Evolutionary conservation across 2,888 invertebrate genomes (phyloP).

Genomic region (Pollenia labialis): DNA sequence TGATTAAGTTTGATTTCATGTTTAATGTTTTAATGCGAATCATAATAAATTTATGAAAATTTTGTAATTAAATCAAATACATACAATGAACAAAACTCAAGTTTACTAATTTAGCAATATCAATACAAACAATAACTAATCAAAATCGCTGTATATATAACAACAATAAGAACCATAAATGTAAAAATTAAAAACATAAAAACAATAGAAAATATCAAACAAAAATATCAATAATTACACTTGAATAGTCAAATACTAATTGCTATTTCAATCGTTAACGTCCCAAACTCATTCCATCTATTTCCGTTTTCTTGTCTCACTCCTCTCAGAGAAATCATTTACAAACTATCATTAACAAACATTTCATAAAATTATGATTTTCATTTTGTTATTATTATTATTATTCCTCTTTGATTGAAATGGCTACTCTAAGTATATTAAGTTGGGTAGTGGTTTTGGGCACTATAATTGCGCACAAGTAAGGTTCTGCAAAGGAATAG

Average conservation of each 20-base stretch:
- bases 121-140: conserved; percentile 57
- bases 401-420: background rate
- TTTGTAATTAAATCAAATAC: conserved; percentile 46
- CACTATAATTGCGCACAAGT: no score
- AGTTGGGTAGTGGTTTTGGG: background rate
- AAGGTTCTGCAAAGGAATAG: no score
- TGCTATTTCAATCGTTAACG: conserved; percentile 7
- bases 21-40: conserved; percentile 5
- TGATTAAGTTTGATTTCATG: conserved; percentile 28
- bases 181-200: conserved; percentile 2
- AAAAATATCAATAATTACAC: conserved; percentile 52
- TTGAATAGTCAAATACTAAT: conserved; percentile 56
- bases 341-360: conserved; percentile 44
- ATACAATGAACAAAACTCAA: background rate
- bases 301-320: background rate
- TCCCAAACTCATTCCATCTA: background rate
- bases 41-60: conserved; percentile 53
- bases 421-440: background rate
- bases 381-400: background rate
- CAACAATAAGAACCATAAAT: conserved; percentile 12
- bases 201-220: conserved; percentile 18
- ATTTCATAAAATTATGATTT: conserved; percentile 50
- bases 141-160: background rate
- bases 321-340: conserved; percentile 14
- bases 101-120: conserved; percentile 25